Base-by-base conservation (phyloP, 2,888 invertebrate genomes). In the Eupithecia centaureata region DNA sequence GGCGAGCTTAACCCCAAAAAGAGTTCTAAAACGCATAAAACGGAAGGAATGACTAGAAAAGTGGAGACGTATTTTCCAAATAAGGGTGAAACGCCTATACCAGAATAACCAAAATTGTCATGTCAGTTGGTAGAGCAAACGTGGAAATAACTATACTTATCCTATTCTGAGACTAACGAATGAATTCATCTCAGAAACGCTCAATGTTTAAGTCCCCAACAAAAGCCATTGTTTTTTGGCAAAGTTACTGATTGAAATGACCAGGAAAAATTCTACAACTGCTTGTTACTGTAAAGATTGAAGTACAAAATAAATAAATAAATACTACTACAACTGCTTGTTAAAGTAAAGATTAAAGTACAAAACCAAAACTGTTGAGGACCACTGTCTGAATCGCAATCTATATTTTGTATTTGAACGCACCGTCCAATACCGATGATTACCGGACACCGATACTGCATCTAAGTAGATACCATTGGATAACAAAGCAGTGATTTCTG, bases 371-470 rank as follows among this genome's bases (percentile, higher is more conserved):
- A 63, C 65, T 61, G 62, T 89, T 87, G 63, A 28, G 63, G 60
- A 73, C 73, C 60, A 47, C 87, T 87, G 84, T 18, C 33, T 35
- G 66, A 85, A 82, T 83, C 80, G 83, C 73, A 79, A 75, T 74
- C 71, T 63, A 68, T 73, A 73, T 72, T 77, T 81, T 76, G 77
- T 80, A 78, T 73, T 81, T 79, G 80, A 78, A 86, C 86, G 88
- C 87, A 86, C 86, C 83, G 77, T 82, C 81, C 76, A 77, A 83
- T 80, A 80, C 73, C 79, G 80, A 81, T 83, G 82, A 84, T 85
- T 82, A 84, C 72, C 15, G 73, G 76, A 79, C 79, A 79, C 78
- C 79, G 81, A 81, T 82, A 80, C 78, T 74, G 77, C 79, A 84
- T 81, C 82, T 76, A 80, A 85, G 77, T 76, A 57, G 30, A 57